Evolutionary conservation across 1,140 invertebrate genomes (phyloP).

Genomic region (Megalopta genalis): DNA sequence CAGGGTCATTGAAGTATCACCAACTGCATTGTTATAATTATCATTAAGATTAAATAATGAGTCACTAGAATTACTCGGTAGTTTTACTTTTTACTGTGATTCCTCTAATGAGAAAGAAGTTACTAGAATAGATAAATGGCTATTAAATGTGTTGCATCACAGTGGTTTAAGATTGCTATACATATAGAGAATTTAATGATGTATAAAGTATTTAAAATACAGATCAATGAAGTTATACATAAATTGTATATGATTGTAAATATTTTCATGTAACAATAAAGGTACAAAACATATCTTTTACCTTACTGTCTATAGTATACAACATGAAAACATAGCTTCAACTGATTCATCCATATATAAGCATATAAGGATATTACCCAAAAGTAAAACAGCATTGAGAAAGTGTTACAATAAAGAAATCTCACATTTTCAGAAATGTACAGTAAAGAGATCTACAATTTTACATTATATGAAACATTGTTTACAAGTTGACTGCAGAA

Average conservation of each 20-base stretch:
- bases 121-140: neutral
- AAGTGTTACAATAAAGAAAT: neutral
- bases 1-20: no score
- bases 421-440: neutral
- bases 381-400: neutral
- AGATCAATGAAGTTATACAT: slow-evolving; percentile 7
- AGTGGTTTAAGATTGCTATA: neutral
- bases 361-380: neutral
- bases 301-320: neutral
- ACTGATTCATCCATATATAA: neutral
- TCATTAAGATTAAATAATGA: no score
- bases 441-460: neutral
- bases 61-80: no score
- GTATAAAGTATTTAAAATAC: neutral
- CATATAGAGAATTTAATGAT: neutral
- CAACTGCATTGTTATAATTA: no score
- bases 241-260: neutral
- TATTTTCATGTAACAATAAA: neutral
- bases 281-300: neutral
- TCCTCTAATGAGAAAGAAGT: no score
- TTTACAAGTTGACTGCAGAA: no score
- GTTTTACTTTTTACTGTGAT: no score
- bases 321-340: neutral
- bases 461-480: no score
- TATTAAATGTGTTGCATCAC: slow-evolving; percentile 3